Evolutionary conservation across 2,888 invertebrate genomes (phyloP).

Genomic region (Helleia helle): DNA sequence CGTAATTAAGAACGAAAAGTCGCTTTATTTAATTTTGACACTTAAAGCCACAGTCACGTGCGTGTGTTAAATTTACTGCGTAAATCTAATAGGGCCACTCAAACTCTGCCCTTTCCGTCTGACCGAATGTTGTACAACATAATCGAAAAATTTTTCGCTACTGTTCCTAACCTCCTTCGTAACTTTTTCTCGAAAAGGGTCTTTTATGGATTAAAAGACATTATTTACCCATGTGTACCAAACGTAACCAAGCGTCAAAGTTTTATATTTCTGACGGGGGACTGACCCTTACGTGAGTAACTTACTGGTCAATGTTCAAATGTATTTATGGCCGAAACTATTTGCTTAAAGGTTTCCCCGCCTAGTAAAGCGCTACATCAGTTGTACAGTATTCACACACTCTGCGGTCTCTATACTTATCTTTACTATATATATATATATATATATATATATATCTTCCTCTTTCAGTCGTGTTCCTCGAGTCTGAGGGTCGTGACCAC

Average conservation of each 20-base stretch:
- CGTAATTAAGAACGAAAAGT: conserved; percentile 5
- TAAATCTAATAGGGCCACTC: conserved; percentile 22
- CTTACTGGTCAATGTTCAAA: conserved; percentile 30
- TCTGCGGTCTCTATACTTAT: too few species aligned
- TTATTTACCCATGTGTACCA: conserved; percentile 52
- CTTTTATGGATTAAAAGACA: conserved; percentile 62
- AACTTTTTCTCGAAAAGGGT: conserved; percentile 57
- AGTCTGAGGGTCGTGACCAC: too few species aligned
- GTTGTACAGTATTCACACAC: too few species aligned
- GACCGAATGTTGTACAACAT: conserved; percentile 37
- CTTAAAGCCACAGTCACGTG: conserved; percentile 18
- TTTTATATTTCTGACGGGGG: conserved; percentile 63
- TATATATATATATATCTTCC: too few species aligned
- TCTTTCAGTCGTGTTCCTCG: too few species aligned
- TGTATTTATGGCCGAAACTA: conserved; percentile 31
- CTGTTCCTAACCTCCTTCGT: conserved; percentile 42
- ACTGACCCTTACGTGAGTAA: conserved; percentile 36
- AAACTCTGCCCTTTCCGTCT: conserved; percentile 24
- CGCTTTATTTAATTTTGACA: conserved; percentile 7
- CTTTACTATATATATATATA: too few species aligned
- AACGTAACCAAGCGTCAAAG: conserved; percentile 49
- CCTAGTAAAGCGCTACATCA: too few species aligned
- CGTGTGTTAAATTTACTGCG: conserved; percentile 21
- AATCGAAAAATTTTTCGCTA: conserved; percentile 52
- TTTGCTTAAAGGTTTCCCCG: conserved; percentile 20